Conservation (phyloP, 2,888 invertebrate species). For the Macropis europaea region DNA sequence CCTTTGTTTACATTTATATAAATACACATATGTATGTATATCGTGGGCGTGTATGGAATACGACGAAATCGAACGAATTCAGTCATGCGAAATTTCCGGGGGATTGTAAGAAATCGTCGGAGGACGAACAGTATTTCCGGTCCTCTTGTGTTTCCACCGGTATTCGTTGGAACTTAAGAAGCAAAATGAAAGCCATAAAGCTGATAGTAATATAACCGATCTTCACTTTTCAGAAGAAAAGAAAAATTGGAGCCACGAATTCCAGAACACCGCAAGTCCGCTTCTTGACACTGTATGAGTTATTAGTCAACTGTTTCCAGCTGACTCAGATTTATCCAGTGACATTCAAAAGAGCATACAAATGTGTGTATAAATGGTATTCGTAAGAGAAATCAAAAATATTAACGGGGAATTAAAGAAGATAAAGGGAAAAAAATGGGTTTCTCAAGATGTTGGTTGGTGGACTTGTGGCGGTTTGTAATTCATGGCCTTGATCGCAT, state of each 20-base stretch:
- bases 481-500: too few relatives aligned
- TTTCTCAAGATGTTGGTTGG: too few relatives aligned
- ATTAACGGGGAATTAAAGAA: too few relatives aligned
- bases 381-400: too few relatives aligned
- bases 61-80: constrained; percentile 16
- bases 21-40: constrained; percentile 33
- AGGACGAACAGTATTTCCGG: background rate
- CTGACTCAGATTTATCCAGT: too few relatives aligned
- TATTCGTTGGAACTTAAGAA: background rate
- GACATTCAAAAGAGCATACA: too few relatives aligned
- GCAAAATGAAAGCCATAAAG: constrained; percentile 1
- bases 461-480: too few relatives aligned
- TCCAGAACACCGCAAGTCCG: too few relatives aligned
- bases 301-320: too few relatives aligned
- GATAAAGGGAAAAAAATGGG: background rate
- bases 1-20: constrained; percentile 53
- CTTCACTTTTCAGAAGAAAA: background rate
- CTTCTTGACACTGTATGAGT: too few relatives aligned
- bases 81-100: background rate
- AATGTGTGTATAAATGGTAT: too few relatives aligned
- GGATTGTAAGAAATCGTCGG: background rate
- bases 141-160: constrained; percentile 12
- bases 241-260: too few relatives aligned
- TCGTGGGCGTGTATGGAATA: constrained; percentile 5
- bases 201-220: constrained; percentile 5